Evolutionary conservation across 2,888 invertebrate species (phyloP).

Genomic region (Chromoteleia sp.): DNA sequence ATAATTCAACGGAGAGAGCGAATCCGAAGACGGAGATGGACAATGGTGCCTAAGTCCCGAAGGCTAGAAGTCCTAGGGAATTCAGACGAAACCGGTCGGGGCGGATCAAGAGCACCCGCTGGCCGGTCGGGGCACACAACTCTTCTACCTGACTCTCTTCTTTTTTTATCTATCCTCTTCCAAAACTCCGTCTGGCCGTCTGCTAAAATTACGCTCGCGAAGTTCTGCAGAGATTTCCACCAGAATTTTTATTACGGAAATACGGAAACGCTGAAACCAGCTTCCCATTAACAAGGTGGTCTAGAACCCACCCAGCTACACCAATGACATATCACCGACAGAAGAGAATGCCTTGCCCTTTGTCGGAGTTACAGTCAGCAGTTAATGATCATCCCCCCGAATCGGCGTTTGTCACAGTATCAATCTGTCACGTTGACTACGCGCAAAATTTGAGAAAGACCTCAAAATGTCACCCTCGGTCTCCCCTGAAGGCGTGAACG

Average conservation of each 20-base stretch:
- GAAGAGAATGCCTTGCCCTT: slow-evolving; percentile 66
- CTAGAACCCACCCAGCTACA: background rate
- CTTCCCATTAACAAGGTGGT: too few species aligned
- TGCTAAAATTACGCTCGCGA: background rate
- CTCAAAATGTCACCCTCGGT: slow-evolving; percentile 43
- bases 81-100: slow-evolving; percentile 83
- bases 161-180: slow-evolving; percentile 60
- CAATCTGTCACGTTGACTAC: slow-evolving; percentile 79
- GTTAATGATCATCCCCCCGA: slow-evolving; percentile 61
- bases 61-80: slow-evolving; percentile 84
- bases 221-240: background rate
- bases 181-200: slow-evolving; percentile 26
- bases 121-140: slow-evolving; percentile 70
- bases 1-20: slow-evolving; percentile 10
- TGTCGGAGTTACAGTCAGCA: slow-evolving; percentile 62
- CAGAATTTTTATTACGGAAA: background rate
- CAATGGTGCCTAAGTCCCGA: slow-evolving; percentile 74
- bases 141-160: slow-evolving; percentile 68
- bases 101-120: slow-evolving; percentile 82
- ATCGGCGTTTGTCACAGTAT: slow-evolving; percentile 73
- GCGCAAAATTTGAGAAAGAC: slow-evolving; percentile 62
- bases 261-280: too few species aligned
- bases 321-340: slow-evolving; percentile 68
- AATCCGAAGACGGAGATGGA: slow-evolving; percentile 35
- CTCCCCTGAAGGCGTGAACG: slow-evolving; percentile 47